phyloP scores from a whole-genome alignment of 2,797 vertebrate species.

The Galaxias olidus region DNA sequence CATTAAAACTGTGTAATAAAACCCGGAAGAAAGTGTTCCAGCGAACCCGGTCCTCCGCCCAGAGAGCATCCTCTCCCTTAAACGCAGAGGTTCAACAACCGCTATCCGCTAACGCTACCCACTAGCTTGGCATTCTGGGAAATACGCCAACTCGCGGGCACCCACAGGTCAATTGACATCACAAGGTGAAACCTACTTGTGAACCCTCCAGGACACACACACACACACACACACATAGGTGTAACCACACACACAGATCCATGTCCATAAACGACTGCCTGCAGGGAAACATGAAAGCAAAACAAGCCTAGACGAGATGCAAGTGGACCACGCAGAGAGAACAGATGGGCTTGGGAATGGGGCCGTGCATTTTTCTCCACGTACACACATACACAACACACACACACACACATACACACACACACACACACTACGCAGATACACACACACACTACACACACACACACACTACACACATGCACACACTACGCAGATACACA shows the following conservation, averaged over 20 bases:
- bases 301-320: conserved; percentile 55
- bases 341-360: conserved; percentile 57
- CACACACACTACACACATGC: conserved; percentile 1
- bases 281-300: conserved; percentile 50
- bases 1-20: too few relatives aligned
- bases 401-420: conserved; percentile 5
- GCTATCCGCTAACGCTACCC: too few relatives aligned
- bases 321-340: conserved; percentile 50
- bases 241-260: conserved; percentile 36
- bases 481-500: too few relatives aligned
- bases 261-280: conserved; percentile 65
- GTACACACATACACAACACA: conserved; percentile 1
- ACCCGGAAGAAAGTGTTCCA: too few relatives aligned
- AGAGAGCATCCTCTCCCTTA: too few relatives aligned
- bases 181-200: conserved; percentile 48
- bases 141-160: too few relatives aligned
- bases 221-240: too few relatives aligned
- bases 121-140: too few relatives aligned
- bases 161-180: conserved; percentile 62
- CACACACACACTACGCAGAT: conserved; percentile 2
- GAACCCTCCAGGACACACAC: neutral
- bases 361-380: neutral
- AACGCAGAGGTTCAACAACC: too few relatives aligned
- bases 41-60: too few relatives aligned
- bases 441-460: conserved; percentile 2